Evolutionary conservation across 2,113 vertebrate genomes (phyloP), one percentile per base, ranked within the genome.

Genomic region (Clarias batrachus): DNA sequence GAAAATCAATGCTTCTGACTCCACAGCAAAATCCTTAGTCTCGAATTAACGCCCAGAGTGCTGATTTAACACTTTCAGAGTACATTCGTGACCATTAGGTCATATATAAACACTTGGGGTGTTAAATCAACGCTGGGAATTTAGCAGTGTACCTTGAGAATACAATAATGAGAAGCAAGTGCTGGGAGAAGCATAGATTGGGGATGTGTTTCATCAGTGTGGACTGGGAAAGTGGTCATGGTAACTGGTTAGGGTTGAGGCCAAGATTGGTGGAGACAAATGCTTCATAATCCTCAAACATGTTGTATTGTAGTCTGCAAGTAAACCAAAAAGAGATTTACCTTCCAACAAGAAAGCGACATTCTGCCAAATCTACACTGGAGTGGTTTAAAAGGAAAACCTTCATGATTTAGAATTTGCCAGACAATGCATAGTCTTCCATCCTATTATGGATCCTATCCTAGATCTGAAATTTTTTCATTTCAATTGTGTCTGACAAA

Each of bases 351-450:
- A 56, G 16, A 30, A 41, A 48, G 73, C 0, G 73, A 48, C 76
- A 78, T 57, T 10, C 52, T 57, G 76, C 25, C n/a, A 30, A 10
- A 30, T n/a, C 6, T 27, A 57, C 25, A 57, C 25, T 57, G 52
- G 52, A 78, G n/a, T 56, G 74, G 52, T 17, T 77, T 30, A 59
- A 56, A 77, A 77, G 25, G 7, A 77, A 77, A 77, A 77, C 76
- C 52, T 25, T 56, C 41, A 77, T 27, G 48, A 30, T 59, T 79
- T 57, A 79, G n/a, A 59, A 79, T 79, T 57, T 57, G 17, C 3
- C 77, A 59, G 27, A 59, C 54, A 79, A 79, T 59, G 13, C 14
- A 5, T 16, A 79, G n/a, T 33, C 27, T 59, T 59, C n/a, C n/a
- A 57, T 59, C 54, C 52, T 78, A 78, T 11, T 59, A 7, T 30